Conservation (phyloP, 2,113 vertebrate genomes). For the Alethe castanea region DNA sequence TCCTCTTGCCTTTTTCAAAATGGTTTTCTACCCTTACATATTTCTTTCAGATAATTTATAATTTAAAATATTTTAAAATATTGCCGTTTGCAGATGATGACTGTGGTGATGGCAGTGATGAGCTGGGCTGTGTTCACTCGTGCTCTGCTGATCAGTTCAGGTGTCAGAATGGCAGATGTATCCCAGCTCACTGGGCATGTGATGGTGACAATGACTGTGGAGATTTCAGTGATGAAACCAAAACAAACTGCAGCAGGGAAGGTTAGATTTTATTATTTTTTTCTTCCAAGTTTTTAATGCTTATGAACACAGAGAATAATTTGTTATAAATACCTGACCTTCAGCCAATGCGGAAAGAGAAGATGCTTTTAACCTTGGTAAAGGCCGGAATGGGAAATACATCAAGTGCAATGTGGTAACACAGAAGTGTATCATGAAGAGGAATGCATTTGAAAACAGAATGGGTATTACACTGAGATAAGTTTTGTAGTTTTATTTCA, state of each 20-base stretch:
- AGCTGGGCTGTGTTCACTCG: conserved; percentile 82
- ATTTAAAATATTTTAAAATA: neutral
- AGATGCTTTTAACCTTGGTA: neutral
- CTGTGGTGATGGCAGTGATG: conserved; percentile 94
- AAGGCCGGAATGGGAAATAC: neutral
- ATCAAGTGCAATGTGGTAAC: neutral
- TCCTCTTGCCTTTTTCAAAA: neutral
- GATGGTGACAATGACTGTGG: conserved; percentile 98
- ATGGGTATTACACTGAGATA: neutral
- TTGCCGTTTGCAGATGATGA: conserved; percentile 82
- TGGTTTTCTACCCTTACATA: accelerated
- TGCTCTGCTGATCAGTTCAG: conserved; percentile 88
- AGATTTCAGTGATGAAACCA: conserved; percentile 91
- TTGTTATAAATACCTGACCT: neutral
- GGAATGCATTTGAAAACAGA: neutral
- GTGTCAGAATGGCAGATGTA: conserved; percentile 88
- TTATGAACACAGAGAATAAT: neutral
- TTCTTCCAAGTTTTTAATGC: neutral
- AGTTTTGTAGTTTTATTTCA: neutral
- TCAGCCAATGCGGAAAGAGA: neutral
- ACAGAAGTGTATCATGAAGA: neutral
- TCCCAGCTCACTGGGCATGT: conserved; percentile 91
- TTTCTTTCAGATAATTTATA: neutral
- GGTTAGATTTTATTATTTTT: conserved; percentile 68
- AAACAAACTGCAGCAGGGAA: conserved; percentile 82